Evolutionary conservation across 2,888 invertebrate genomes (phyloP).

Genomic region (Campoplex nolae): DNA sequence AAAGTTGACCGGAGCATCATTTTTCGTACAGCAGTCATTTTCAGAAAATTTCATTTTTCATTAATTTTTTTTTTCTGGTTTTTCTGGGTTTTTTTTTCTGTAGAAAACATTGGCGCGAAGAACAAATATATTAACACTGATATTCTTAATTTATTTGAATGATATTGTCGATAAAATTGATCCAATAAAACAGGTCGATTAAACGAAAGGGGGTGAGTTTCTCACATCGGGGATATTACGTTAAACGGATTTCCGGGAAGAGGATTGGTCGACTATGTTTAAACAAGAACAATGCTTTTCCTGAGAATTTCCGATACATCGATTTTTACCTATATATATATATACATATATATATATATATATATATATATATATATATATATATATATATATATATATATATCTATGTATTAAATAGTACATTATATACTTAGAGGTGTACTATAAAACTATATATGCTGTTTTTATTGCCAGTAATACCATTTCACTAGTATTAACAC

Average conservation of each 20-base stretch:
- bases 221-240: neutral
- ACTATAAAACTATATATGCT: slow-evolving; percentile 2
- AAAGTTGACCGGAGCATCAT: neutral
- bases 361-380: too few species aligned
- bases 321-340: slow-evolving; percentile 1
- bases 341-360: neutral
- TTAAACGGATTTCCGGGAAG: slow-evolving; percentile 30
- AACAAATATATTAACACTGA: neutral
- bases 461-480: slow-evolving; percentile 8
- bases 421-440: neutral
- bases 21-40: too few species aligned
- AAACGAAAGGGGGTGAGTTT: neutral
- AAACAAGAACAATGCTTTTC: slow-evolving; percentile 41
- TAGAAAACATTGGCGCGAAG: neutral
- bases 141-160: neutral
- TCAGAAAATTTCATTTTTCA: too few species aligned
- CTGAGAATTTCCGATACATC: slow-evolving; percentile 40
- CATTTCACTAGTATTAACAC: slow-evolving; percentile 21
- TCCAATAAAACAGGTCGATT: neutral
- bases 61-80: too few species aligned
- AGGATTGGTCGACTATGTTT: slow-evolving; percentile 20
- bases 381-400: too few species aligned
- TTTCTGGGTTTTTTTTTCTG: too few species aligned
- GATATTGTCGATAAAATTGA: slow-evolving; percentile 13
- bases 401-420: neutral